Percentiles rank a stretch among this genome's conserved stretches.
Evolutionary conservation across 2,797 vertebrate genomes (phyloP).

Genomic region (Syngnathus acus): DNA sequence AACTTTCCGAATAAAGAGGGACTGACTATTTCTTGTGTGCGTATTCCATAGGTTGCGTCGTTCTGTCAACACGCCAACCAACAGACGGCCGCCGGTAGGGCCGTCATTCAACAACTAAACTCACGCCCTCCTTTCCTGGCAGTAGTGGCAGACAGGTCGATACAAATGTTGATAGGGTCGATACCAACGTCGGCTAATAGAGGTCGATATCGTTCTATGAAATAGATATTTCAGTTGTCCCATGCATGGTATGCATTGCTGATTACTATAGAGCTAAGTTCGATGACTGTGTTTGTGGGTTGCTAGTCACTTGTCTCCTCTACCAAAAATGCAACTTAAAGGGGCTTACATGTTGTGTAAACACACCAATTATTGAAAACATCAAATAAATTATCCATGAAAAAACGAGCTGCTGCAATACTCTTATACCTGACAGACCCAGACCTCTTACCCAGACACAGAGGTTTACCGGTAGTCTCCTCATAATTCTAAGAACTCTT

Average conservation of each 20-base stretch:
- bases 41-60: conserved; percentile 16
- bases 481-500: too few species aligned
- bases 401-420: too few species aligned
- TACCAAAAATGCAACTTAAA: too few species aligned
- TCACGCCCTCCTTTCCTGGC: conserved; percentile 35
- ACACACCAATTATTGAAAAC: too few species aligned
- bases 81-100: neutral
- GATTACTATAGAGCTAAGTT: neutral
- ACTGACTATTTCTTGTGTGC: too few species aligned
- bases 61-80: neutral
- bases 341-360: too few species aligned
- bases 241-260: neutral
- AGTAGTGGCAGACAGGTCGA: neutral
- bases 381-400: too few species aligned
- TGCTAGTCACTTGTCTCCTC: neutral
- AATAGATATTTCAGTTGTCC: neutral
- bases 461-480: too few species aligned
- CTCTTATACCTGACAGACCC: too few species aligned
- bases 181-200: rapidly evolving
- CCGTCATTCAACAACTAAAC: conserved; percentile 47
- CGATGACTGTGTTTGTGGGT: neutral
- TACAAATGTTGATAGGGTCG: neutral
- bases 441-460: too few species aligned
- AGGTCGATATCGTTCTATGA: neutral
- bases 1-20: neutral